phyloP scores from a whole-genome alignment of 2,113 vertebrate genomes.

The Amphilophus citrinellus region DNA sequence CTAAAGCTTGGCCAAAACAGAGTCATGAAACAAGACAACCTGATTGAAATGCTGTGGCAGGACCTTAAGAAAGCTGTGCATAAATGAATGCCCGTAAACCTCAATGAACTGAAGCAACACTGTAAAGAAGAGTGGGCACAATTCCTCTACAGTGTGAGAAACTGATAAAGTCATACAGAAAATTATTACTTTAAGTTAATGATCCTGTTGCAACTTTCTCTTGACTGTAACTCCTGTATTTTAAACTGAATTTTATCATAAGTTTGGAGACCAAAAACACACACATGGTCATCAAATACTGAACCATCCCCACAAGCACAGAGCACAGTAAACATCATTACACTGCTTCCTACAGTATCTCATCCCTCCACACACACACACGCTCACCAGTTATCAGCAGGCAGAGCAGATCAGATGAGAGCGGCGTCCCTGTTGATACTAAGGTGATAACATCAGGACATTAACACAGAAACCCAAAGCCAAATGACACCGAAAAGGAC shows the following conservation, averaged over 20 bases:
- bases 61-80: background rate
- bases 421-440: constrained; percentile 43
- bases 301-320: background rate
- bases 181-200: background rate
- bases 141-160: background rate
- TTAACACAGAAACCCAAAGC: constrained; percentile 40
- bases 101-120: background rate
- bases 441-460: constrained; percentile 55
- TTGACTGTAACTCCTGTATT: too few species aligned
- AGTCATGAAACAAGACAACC: too few species aligned
- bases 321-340: background rate
- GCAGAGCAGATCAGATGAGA: constrained; percentile 45
- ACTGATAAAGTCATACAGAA: background rate
- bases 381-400: constrained; percentile 21
- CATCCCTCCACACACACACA: background rate
- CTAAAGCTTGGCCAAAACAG: too few species aligned
- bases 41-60: background rate
- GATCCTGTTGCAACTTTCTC: too few species aligned
- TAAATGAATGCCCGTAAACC: background rate
- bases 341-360: background rate
- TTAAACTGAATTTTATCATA: too few species aligned
- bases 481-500: constrained; percentile 53
- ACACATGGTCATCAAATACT: background rate
- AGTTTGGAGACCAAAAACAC: background rate
- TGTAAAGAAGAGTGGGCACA: background rate